phyloP scores from a whole-genome alignment of 2,888 invertebrate species.

The Dolichopus griseipennis region DNA sequence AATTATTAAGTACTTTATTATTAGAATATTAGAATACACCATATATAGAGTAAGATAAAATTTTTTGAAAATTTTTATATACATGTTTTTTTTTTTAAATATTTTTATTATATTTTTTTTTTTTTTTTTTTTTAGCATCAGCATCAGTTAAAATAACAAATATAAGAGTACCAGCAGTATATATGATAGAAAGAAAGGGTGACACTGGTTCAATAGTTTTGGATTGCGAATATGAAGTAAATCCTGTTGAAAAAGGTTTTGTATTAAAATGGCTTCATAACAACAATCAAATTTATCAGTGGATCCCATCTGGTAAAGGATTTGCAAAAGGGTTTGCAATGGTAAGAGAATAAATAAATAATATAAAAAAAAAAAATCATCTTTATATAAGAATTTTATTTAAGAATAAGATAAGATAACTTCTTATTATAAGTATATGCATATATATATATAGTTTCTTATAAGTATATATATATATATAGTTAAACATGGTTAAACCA shows the following conservation, averaged over 20 bases:
- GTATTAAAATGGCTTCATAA: conserved; percentile 44
- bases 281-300: conserved; percentile 42
- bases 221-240: conserved; percentile 43
- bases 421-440: not conserved
- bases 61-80: too few relatives aligned
- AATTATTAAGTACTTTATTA: too few relatives aligned
- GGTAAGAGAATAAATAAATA: conserved; percentile 30
- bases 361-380: too few relatives aligned
- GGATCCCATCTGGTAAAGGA: conserved; percentile 43
- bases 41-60: too few relatives aligned
- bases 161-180: conserved; percentile 41
- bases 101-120: not conserved
- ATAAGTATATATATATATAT: too few relatives aligned
- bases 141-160: conserved; percentile 42
- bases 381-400: not conserved
- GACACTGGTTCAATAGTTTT: conserved; percentile 39
- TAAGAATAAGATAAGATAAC: not conserved
- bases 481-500: too few relatives aligned
- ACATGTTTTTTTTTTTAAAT: too few relatives aligned
- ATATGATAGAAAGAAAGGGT: conserved; percentile 38
- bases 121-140: conserved; percentile 28
- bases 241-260: conserved; percentile 39
- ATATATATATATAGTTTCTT: too few relatives aligned
- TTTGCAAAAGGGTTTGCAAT: conserved; percentile 31
- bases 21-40: too few relatives aligned